Conservation (phyloP, 2,888 invertebrate species). For the Synergus itoensis region DNA sequence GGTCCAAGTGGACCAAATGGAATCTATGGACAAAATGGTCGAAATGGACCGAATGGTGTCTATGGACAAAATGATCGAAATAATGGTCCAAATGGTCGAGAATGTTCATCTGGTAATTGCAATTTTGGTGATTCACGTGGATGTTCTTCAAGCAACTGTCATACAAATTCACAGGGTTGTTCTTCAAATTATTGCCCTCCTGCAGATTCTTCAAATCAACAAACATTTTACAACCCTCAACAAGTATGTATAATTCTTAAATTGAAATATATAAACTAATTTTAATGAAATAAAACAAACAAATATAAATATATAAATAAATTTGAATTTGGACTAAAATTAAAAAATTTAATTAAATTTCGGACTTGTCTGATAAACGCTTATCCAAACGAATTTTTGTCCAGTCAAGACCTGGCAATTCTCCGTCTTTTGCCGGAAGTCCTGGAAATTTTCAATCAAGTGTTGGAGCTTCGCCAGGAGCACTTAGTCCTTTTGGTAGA, state of each 20-base stretch:
- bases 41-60: too few relatives aligned
- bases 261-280: too few relatives aligned
- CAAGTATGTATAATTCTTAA: neutral
- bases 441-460: neutral
- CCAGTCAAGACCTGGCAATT: neutral
- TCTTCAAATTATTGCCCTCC: neutral
- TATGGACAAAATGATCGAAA: neutral
- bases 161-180: neutral
- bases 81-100: neutral
- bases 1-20: too few relatives aligned
- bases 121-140: neutral
- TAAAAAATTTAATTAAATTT: too few relatives aligned
- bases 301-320: too few relatives aligned
- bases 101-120: neutral
- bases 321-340: too few relatives aligned
- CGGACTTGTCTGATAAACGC: too few relatives aligned
- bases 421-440: neutral
- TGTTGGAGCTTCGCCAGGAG: neutral
- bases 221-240: neutral
- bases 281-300: too few relatives aligned
- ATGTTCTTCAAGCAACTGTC: too few relatives aligned
- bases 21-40: too few relatives aligned
- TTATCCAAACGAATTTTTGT: neutral
- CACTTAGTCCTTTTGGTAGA: neutral
- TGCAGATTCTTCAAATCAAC: neutral